Percentiles rank a stretch among this genome's conserved stretches.
Evolutionary conservation across 1,140 invertebrate species (phyloP).

Genomic region (Drosophila ironensis): DNA sequence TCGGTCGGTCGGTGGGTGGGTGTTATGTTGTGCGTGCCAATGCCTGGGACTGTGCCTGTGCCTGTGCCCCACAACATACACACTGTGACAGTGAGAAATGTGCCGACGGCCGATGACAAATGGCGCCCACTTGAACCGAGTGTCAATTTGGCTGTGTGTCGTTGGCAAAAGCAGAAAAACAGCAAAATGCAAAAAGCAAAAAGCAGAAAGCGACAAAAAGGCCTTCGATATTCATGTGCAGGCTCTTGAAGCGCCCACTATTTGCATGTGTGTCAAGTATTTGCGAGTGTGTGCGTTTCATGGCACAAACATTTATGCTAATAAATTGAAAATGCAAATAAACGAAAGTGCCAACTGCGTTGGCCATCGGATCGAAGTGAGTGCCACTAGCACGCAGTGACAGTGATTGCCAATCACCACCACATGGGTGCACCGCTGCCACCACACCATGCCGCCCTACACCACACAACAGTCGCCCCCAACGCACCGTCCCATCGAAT

Average conservation of each 20-base stretch:
- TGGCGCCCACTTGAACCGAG: slow-evolving; percentile 70
- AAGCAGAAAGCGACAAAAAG: slow-evolving; percentile 12
- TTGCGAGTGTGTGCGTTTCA: slow-evolving; percentile 56
- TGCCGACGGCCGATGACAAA: slow-evolving; percentile 69
- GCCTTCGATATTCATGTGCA: slow-evolving; percentile 42
- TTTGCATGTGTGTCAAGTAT: slow-evolving; percentile 71
- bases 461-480: not conserved
- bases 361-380: slow-evolving; percentile 55
- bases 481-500: not conserved
- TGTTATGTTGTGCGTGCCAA: not conserved
- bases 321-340: slow-evolving; percentile 81
- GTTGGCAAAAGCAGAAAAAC: slow-evolving; percentile 17
- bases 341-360: slow-evolving; percentile 66
- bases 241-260: slow-evolving; percentile 2
- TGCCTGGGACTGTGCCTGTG: not conserved
- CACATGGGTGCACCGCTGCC: slow-evolving; percentile 1
- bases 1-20: not conserved
- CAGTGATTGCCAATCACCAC: slow-evolving; percentile 53
- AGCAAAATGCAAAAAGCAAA: slow-evolving; percentile 7
- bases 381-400: slow-evolving; percentile 13
- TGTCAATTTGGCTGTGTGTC: slow-evolving; percentile 68
- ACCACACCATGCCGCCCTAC: too few species aligned
- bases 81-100: slow-evolving; percentile 55
- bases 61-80: not conserved
- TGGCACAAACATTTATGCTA: slow-evolving; percentile 74